Base-by-base conservation (phyloP, 2,113 vertebrate genomes). In the Eptesicus fuscus region DNA sequence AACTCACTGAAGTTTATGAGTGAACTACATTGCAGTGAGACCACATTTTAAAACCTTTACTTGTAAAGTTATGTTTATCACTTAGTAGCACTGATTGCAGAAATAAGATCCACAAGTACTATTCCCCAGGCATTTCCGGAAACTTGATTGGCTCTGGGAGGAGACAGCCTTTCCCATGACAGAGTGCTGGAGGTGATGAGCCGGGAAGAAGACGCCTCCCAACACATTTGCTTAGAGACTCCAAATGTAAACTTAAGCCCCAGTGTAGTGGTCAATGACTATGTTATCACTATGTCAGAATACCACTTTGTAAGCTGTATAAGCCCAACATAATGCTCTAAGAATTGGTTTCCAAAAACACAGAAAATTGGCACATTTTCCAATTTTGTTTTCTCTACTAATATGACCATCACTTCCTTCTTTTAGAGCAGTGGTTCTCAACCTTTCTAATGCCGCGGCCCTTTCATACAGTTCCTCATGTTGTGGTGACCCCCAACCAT, bases 51-150 rank as follows among this genome's bases (percentile, higher is more conserved):
- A 70, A 70, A 37, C 9, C 53, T 86, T 90, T 61, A 51, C 51
- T 94, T 93, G 78, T 78, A 56, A 91, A 91, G 40, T 86, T n/a
- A 18, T 40, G 80, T 63, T 65, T 77, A 63, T 65, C 69, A 83
- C 53, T 44, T n/a, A 71, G 16, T 63, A 78, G 71, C 83, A 91
- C 23, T 80, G 51, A 18, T 79, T 70, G 91, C 90, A 53, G 91
- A 61, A 96, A 59, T 67, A 40, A 51, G 32, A 80, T 12, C 61
- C 7, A 30, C 18, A 59, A 76, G 37, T 20, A 17, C 47, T 51
- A 1, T 78, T 20, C 37, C 7, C 16, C 5, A 69, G 40, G 86
- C 22, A 73, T 70, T 94, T 74, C 73, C 65, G 3, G 59, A n/a
- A 35, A 16, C 84, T 59, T 80, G 88, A 35, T 74, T 70, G n/a